Conservation (phyloP, 1,140 invertebrate species). For the Eupristina koningsbergeri region DNA sequence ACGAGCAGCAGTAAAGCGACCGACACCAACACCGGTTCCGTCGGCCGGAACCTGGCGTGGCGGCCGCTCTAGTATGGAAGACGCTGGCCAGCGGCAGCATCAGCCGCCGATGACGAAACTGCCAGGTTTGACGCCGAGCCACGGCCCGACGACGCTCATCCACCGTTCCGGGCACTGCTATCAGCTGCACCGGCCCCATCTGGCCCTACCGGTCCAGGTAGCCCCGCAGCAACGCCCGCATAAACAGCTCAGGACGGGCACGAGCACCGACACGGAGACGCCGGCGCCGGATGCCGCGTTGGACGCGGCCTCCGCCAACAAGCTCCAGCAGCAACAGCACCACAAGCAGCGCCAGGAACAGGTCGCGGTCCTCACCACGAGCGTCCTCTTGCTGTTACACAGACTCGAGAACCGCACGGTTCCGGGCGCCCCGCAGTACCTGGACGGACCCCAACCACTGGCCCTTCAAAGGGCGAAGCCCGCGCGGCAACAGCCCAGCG, state of each 20-base stretch:
- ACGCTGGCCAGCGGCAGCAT: slow-evolving; percentile 48
- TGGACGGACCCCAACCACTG: slow-evolving; percentile 64
- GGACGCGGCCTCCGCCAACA: slow-evolving; percentile 72
- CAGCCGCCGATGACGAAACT: slow-evolving; percentile 72
- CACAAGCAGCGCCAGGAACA: slow-evolving; percentile 64
- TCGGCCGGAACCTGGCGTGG: slow-evolving; percentile 28
- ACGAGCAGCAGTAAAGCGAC: background rate
- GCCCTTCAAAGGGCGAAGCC: slow-evolving; percentile 52
- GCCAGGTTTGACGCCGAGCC: slow-evolving; percentile 63
- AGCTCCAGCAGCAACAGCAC: slow-evolving; percentile 51
- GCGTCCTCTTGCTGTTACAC: slow-evolving; percentile 64
- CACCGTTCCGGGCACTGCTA: slow-evolving; percentile 69
- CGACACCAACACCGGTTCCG: slow-evolving; percentile 16
- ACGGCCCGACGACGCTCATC: slow-evolving; percentile 64
- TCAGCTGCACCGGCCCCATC: slow-evolving; percentile 70
- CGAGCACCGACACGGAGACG: slow-evolving; percentile 32
- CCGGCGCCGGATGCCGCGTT: slow-evolving; percentile 57
- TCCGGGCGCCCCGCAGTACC: slow-evolving; percentile 71
- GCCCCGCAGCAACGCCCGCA: slow-evolving; percentile 26
- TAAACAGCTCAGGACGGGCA: slow-evolving; percentile 40
- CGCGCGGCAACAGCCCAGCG: slow-evolving; percentile 54
- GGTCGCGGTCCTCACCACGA: slow-evolving; percentile 68
- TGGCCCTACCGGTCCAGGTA: slow-evolving; percentile 58
- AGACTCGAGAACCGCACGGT: slow-evolving; percentile 51
- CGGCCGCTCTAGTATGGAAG: slow-evolving; percentile 56